These are phyloP conservation scores for Alviniconcha strummeri DNA, from an alignment of 2,888 invertebrate species.

Conservation along the genomic window DNA sequence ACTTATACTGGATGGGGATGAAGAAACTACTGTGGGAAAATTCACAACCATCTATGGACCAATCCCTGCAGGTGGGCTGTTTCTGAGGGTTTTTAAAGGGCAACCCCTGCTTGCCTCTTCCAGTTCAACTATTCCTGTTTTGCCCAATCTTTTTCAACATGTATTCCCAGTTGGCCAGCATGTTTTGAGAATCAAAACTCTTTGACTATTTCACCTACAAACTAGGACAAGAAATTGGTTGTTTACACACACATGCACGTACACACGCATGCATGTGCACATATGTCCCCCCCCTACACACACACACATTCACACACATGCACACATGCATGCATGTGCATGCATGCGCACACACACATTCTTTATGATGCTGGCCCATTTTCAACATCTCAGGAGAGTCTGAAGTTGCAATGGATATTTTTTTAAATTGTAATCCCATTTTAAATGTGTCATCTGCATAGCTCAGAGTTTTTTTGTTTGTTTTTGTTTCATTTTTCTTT, in stretches of 20 bases:
- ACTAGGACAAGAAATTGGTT: too few species aligned
- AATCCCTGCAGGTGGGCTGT: not conserved
- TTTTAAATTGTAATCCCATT: not conserved
- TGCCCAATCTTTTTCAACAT: too few species aligned
- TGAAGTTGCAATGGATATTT: not conserved
- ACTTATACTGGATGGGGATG: not conserved
- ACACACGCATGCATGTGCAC: not conserved
- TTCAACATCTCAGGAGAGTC: not conserved
- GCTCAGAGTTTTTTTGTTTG: not conserved
- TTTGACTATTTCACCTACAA: too few species aligned
- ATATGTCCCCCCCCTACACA: not conserved
- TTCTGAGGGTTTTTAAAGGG: not conserved
- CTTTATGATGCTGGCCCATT: not conserved
- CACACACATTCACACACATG: not conserved
- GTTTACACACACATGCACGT: not conserved
- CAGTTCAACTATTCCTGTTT: not conserved
- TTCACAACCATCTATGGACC: slow-evolving; percentile 2
- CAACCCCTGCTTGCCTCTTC: not conserved
- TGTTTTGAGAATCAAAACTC: too few species aligned
- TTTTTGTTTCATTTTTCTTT: not conserved
- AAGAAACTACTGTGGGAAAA: slow-evolving; percentile 5
- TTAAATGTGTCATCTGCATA: not conserved
- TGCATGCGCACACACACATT: not conserved
- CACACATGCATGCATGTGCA: not conserved
- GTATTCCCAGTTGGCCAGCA: too few species aligned